A percentile compares a stretch with the other conserved stretches of the same genome.
These are phyloP conservation scores for Steatornis caripensis DNA, from an alignment of 2,113 vertebrate species.

Conservation along the genomic window DNA sequence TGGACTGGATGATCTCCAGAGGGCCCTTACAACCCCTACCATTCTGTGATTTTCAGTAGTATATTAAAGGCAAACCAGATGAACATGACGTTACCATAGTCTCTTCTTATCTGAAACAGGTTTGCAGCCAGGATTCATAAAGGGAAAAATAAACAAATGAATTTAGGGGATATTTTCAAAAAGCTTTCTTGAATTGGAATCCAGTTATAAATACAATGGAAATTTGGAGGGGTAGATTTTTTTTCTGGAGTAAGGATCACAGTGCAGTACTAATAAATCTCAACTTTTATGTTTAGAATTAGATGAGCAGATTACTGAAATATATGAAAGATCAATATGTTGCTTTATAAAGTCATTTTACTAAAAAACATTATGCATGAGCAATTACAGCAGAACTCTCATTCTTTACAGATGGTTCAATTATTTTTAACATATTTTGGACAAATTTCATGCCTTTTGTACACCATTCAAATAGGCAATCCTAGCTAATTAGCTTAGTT, in stretches of 20 bases:
- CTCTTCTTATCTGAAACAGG: not conserved
- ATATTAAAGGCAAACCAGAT: not conserved
- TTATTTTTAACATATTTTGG: not conserved
- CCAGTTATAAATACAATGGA: not conserved
- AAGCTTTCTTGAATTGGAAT: not conserved
- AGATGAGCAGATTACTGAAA: not conserved
- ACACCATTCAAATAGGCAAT: not conserved
- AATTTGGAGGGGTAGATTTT: accelerated
- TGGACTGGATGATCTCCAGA: no score
- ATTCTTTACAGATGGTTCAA: not conserved
- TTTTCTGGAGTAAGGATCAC: not conserved
- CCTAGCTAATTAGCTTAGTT: not conserved
- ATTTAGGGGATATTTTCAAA: not conserved
- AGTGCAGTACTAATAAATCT: not conserved
- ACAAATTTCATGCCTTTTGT: not conserved
- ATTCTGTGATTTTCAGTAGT: not conserved
- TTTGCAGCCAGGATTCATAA: not conserved
- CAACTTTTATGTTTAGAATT: not conserved
- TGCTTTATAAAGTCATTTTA: not conserved
- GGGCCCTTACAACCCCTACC: no score
- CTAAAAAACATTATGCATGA: not conserved
- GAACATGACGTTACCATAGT: not conserved
- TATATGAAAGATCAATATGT: not conserved
- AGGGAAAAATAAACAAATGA: not conserved
- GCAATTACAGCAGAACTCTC: not conserved